phyloP scores from a whole-genome alignment of 2,888 invertebrate genomes.

The Dinocampus coccinellae region DNA sequence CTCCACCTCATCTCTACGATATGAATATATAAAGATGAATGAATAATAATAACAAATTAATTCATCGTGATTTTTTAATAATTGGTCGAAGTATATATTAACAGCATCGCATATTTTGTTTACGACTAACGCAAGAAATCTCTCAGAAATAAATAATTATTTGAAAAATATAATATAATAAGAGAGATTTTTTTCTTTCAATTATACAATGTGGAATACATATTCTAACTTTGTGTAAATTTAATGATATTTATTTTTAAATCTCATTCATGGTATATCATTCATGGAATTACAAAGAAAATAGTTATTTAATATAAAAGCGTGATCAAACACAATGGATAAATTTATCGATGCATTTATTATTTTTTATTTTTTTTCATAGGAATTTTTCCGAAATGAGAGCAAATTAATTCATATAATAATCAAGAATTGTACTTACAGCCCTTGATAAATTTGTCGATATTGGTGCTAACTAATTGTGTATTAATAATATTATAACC shows the following conservation, averaged over 20 bases:
- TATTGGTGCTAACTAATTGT: conserved; percentile 55
- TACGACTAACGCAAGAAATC: conserved; percentile 36
- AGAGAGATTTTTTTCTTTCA: conserved; percentile 13
- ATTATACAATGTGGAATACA: background rate
- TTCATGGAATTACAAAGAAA: conserved; percentile 18
- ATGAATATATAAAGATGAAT: conserved; percentile 66
- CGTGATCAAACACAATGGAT: background rate
- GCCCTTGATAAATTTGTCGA: conserved; percentile 52
- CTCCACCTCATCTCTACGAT: conserved; percentile 68
- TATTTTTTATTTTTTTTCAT: background rate
- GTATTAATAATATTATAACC: conserved; percentile 49
- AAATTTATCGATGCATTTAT: background rate
- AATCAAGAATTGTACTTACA: conserved; percentile 16
- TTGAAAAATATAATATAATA: background rate
- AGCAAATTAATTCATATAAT: background rate
- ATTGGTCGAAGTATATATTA: conserved; percentile 31
- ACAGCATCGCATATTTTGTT: conserved; percentile 35
- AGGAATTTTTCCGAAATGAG: background rate
- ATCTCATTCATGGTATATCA: conserved; percentile 24
- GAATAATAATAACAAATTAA: conserved; percentile 39
- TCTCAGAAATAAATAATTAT: background rate
- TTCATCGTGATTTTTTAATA: conserved; percentile 32
- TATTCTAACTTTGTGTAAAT: background rate
- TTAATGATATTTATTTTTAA: conserved; percentile 21
- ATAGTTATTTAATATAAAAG: conserved; percentile 34